Base-by-base conservation (phyloP, 23 tunicate species). In the Trididemnum clinides region DNA sequence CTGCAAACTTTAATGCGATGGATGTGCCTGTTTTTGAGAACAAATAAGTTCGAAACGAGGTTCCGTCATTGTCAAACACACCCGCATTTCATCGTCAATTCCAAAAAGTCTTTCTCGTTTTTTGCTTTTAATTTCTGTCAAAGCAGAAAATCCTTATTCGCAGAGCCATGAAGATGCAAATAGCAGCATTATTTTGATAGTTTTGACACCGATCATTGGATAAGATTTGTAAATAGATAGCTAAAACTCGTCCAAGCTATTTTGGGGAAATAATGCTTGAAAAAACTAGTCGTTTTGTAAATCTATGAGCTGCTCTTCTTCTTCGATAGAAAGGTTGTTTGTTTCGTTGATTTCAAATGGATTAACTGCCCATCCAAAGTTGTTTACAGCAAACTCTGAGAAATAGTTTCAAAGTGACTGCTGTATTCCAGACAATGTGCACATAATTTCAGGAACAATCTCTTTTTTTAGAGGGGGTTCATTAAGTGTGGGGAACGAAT, bases 91-190 rank as follows among this genome's bases (percentile, higher is more conserved):
- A 34, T 74, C n/a, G n/a, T n/a, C n/a, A n/a, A n/a, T n/a, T n/a
- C n/a, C n/a, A n/a, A n/a, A n/a, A n/a, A n/a, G n/a, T n/a, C n/a
- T n/a, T n/a, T n/a, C n/a, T n/a, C n/a, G n/a, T n/a, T n/a, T n/a
- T n/a, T n/a, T n/a, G n/a, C n/a, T n/a, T n/a, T n/a, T n/a, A 33
- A 81, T 81, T 29, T 59, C 50, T 33, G 50, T 33, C 49, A 72
- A n/a, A 34, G 78, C 49, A 33, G 64, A 73, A 73, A 73, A 73
- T 2, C 80, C 51, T 26, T 73, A 38, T 35, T 73, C 80, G 25
- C 80, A 73, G 64, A 73, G 80, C 80, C 80, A 73, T 35, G 80
- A 73, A 23, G 83, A 78, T 50, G 65, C 66, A 81, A 81, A 81
- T 30, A 72, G 75, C 72, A 57, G 36, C 22, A 57, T 58, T 59